phyloP scores from a whole-genome alignment of 2,888 invertebrate genomes.

The Drosophila percnosoma region DNA sequence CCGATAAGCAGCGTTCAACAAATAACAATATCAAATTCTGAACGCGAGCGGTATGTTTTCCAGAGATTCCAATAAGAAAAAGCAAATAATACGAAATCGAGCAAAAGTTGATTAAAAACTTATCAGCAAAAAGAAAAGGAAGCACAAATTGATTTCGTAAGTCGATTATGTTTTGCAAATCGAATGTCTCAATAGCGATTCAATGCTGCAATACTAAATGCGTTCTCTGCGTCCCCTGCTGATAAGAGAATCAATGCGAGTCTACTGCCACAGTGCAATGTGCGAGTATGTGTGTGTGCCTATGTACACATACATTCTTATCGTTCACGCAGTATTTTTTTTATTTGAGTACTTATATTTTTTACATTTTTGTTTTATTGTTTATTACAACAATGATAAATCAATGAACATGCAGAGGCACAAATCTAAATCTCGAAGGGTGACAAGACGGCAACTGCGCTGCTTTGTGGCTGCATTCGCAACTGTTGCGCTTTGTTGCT shows the following conservation, averaged over 20 bases:
- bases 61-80: conserved; percentile 39
- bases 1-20: conserved; percentile 42
- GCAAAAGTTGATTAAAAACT: conserved; percentile 40
- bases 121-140: conserved; percentile 34
- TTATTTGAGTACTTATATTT: conserved; percentile 19
- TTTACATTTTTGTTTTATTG: conserved; percentile 15
- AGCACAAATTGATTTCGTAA: conserved; percentile 54
- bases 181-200: conserved; percentile 63
- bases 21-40: conserved; percentile 50
- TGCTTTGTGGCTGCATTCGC: conserved; percentile 48
- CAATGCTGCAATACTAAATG: conserved; percentile 59
- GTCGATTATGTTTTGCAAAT: conserved; percentile 55
- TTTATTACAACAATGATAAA: conserved; percentile 43
- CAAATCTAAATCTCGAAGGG: conserved; percentile 38
- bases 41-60: conserved; percentile 21
- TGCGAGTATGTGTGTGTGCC: background rate
- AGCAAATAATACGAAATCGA: conserved; percentile 45
- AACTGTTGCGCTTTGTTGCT: conserved; percentile 65
- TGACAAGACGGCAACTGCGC: conserved; percentile 42
- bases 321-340: conserved; percentile 35
- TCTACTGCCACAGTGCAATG: conserved; percentile 4
- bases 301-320: conserved; percentile 20
- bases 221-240: conserved; percentile 37
- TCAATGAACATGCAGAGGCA: conserved; percentile 39
- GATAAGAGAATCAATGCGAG: conserved; percentile 39